Base-by-base conservation (phyloP, 2,888 invertebrate species). In the Lordiphosa andalusiaca region DNA sequence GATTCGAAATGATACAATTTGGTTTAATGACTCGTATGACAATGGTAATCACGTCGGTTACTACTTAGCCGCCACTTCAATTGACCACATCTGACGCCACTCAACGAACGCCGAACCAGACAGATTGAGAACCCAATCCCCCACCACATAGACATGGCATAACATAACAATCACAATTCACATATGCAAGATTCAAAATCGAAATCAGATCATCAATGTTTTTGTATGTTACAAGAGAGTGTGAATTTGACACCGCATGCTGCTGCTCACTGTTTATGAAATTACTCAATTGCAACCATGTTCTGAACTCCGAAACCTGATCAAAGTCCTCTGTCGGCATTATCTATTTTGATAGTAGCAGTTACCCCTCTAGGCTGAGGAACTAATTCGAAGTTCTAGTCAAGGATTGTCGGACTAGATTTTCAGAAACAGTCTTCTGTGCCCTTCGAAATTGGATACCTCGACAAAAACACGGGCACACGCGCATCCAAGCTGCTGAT, bases 41-140 rank as follows among this genome's bases (percentile, higher is more conserved):
- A 83, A 83, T 83, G 82, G 82, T 83, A 83, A 84, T 83, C 80
- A 67, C 63, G 53, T 53, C 62, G 74, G 55, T 71, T 67, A 69
- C 57, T 71, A 57, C 48, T 39, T 25, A 30, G 6, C 10, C 30
- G 30, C 9, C 30, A 9, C 30, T 10, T 30, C 9, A 30, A 30
- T 30, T 30, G 30, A 30, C 9, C 30, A 9, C 4, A 30, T 9
- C 4, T 1, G 30, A 30, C 30, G 30, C 23, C 19, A 23, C 13
- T 33, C 1, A 21, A 47, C 9, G 37, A 33, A 16, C 13, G 37
- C 12, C 19, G n/a, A 41, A 19, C 40, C 33, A 25, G 44, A 33
- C 44, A 13, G 30, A 44, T 30, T 23, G 23, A 44, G 9, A 30
- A 23, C 30, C 42, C 13, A 44, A 44, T 44, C 30, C 42, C 30